Percentiles rank a stretch among this genome's conserved stretches.
Conservation (phyloP, 1,140 invertebrate species). For the Mesaphorura yosii region DNA sequence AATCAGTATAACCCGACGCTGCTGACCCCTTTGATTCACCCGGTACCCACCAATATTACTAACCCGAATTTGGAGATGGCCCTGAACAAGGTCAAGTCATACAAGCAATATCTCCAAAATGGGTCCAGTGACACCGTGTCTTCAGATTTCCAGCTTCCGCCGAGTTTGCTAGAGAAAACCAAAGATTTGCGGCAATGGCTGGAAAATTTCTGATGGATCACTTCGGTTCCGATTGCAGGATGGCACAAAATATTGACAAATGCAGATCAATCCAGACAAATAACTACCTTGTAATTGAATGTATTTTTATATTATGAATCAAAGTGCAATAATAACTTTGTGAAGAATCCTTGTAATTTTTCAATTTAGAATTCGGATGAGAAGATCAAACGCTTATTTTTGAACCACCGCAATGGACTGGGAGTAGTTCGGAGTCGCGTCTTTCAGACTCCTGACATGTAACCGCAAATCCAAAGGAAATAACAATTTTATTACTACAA, state of each 20-base stretch:
- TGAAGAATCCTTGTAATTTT: neutral
- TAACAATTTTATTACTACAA: too few species aligned
- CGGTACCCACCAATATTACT: neutral
- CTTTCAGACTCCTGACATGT: too few species aligned
- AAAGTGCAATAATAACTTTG: neutral
- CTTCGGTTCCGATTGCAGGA: neutral
- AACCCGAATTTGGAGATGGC: neutral
- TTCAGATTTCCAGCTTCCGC: too few species aligned
- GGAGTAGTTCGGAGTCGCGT: too few species aligned
- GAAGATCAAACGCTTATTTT: neutral
- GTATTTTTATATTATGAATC: neutral
- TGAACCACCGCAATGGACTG: too few species aligned
- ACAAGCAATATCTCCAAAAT: neutral
- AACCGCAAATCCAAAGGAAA: too few species aligned
- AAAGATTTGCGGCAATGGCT: slow-evolving; percentile 28
- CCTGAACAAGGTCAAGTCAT: neutral
- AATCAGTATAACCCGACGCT: neutral
- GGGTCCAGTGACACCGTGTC: neutral
- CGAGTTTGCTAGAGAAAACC: slow-evolving; percentile 19
- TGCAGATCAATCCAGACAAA: neutral
- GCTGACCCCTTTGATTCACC: neutral
- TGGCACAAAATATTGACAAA: too few species aligned
- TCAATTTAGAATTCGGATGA: neutral
- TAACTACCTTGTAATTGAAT: neutral
- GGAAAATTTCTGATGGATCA: slow-evolving; percentile 21